These are phyloP conservation scores for Sebastes aleutianus DNA, from an alignment of 2,797 vertebrate genomes.

Conservation along the genomic window DNA sequence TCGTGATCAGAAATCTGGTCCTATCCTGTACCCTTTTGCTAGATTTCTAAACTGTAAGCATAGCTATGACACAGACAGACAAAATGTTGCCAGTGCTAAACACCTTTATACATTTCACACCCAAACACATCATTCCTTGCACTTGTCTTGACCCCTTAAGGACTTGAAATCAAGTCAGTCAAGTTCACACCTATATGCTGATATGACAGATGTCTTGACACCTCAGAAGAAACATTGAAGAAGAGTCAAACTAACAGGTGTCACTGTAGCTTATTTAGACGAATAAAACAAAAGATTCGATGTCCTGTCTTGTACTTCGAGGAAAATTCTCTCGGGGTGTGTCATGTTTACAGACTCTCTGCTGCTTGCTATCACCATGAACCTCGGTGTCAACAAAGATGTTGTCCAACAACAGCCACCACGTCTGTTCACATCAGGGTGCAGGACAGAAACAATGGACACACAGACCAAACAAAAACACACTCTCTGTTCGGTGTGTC, in stretches of 20 bases:
- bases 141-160: background rate
- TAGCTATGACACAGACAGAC: background rate
- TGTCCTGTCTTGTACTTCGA: background rate
- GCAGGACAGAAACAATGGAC: conserved; percentile 55
- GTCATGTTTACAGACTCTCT: conserved; percentile 30
- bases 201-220: background rate
- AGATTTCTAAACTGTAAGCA: background rate
- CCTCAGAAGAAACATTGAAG: background rate
- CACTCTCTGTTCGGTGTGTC: conserved; percentile 10
- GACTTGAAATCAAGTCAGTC: background rate
- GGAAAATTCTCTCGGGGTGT: conserved; percentile 17
- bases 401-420: conserved; percentile 23
- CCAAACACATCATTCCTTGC: background rate
- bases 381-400: conserved; percentile 53
- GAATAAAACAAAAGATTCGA: background rate
- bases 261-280: background rate
- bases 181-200: background rate
- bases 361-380: conserved; percentile 10
- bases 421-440: conserved; percentile 4
- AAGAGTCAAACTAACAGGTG: conserved; percentile 35
- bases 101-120: background rate
- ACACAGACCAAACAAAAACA: conserved; percentile 57
- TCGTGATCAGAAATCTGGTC: background rate
- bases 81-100: background rate
- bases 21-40: too few relatives aligned